phyloP scores from a whole-genome alignment of 2,888 invertebrate species.

The Cantharis rufa region DNA sequence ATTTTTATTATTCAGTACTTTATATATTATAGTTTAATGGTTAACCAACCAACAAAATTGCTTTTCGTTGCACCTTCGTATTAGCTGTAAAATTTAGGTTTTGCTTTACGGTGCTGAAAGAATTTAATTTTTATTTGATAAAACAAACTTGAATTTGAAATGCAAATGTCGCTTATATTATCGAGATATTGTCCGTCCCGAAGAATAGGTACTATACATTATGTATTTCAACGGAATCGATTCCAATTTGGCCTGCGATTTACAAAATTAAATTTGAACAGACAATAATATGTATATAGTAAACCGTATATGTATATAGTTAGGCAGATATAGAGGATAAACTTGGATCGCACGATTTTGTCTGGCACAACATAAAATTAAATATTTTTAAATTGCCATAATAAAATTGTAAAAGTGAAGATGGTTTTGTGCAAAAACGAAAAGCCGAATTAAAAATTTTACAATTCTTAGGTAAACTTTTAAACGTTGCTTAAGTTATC shows the following conservation, averaged over 20 bases:
- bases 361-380: not conserved
- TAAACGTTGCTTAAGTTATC: not conserved
- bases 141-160: not conserved
- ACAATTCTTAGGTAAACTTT: not conserved
- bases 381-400: not conserved
- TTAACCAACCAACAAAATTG: conserved; percentile 22
- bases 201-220: not conserved
- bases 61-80: conserved; percentile 12
- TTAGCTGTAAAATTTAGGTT: conserved; percentile 9
- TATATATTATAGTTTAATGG: conserved; percentile 18
- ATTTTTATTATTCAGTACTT: conserved; percentile 12
- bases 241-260: not conserved
- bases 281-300: not conserved
- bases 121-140: not conserved
- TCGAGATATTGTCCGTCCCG: not conserved
- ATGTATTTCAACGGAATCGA: not conserved
- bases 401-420: not conserved
- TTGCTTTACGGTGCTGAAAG: not conserved
- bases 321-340: too few species aligned
- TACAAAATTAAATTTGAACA: not conserved
- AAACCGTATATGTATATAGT: too few species aligned
- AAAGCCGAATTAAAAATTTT: not conserved
- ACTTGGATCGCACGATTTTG: too few species aligned
- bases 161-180: not conserved
- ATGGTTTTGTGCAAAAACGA: not conserved